A percentile compares a stretch with the other conserved stretches of the same genome.
Evolutionary conservation across 2,797 vertebrate genomes (phyloP).

Genomic region (Alectoris magna): DNA sequence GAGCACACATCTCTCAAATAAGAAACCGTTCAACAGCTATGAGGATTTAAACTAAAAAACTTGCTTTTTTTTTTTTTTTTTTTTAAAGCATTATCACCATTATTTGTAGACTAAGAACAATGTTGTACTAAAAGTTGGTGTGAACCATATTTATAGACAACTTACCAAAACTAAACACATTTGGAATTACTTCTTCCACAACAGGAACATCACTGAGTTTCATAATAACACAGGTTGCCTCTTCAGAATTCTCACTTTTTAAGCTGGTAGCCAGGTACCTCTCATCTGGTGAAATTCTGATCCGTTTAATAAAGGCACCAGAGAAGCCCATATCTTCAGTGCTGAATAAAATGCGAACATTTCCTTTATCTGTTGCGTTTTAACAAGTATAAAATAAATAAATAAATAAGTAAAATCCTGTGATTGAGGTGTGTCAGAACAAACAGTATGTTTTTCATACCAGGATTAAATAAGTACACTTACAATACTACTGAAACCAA

Average conservation of each 20-base stretch:
- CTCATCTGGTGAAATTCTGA: constrained; percentile 90
- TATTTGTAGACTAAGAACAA: background rate
- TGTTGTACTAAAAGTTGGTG: background rate
- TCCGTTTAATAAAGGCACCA: constrained; percentile 84
- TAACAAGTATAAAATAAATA: background rate
- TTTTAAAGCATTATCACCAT: background rate
- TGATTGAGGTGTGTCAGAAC: background rate
- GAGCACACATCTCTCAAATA: background rate
- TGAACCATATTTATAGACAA: background rate
- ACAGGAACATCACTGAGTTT: constrained; percentile 74
- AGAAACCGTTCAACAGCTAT: background rate
- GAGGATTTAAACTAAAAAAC: background rate
- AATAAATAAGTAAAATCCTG: background rate
- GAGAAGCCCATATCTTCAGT: constrained; percentile 76
- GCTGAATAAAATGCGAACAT: constrained; percentile 83
- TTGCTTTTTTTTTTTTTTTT: background rate
- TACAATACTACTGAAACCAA: background rate
- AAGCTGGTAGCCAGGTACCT: constrained; percentile 86
- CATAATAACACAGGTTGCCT: constrained; percentile 84
- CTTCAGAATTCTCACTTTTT: constrained; percentile 81
- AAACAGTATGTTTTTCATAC: background rate
- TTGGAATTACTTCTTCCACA: constrained; percentile 80
- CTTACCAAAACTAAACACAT: constrained; percentile 92
- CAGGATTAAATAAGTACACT: background rate
- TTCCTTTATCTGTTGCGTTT: constrained; percentile 71